Evolutionary conservation across 2,888 invertebrate species (phyloP), one percentile per base, ranked within the genome.

Genomic region (Actias luna): DNA sequence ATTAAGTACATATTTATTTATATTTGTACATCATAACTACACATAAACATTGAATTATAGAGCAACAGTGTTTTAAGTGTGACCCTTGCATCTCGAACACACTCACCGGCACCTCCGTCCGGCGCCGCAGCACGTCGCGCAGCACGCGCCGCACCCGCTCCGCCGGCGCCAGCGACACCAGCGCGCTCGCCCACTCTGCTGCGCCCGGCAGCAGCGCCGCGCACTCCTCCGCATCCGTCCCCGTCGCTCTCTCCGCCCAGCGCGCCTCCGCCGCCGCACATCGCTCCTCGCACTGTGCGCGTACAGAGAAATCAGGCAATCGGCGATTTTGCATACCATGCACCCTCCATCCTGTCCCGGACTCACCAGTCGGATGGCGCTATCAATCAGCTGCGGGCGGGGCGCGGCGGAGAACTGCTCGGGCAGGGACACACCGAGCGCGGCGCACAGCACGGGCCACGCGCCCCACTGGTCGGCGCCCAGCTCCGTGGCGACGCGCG

Each of bases 221-320:
- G 35, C 64, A 46, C 46, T 12, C 46, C 1, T 0, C 46, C 22
- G 8, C 46, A 5, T 12, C 22, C 46, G 22, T 3, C 59, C 61
- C 35, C 64, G 61, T 71, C 39, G 8, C 73, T 25, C 46, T 62
- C 52, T 2, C 61, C 60, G 27, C 66, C 63, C 68, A 65, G 61
- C 61, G 63, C 35, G 63, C 65, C 72, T 83, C 83, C 61, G 79
- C 63, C 65, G 66, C 71, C 12, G 5, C 66, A 74, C 85, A 83
- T 5, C 72, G 76, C 63, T 60, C 64, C 67, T 72, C 77, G 70
- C 84, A 83, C 79, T 78, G 75, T 14, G 33, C 27, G 10, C 14
- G 57, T n/a, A 39, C 61, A 16, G 5, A 22, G 18, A 29, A 0
- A 46, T 18, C 35, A 33, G 16, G 16, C 36, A 16, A 1, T 16